Evolutionary conservation across 2,888 invertebrate genomes (phyloP).

Genomic region (Podabrus alpinus): DNA sequence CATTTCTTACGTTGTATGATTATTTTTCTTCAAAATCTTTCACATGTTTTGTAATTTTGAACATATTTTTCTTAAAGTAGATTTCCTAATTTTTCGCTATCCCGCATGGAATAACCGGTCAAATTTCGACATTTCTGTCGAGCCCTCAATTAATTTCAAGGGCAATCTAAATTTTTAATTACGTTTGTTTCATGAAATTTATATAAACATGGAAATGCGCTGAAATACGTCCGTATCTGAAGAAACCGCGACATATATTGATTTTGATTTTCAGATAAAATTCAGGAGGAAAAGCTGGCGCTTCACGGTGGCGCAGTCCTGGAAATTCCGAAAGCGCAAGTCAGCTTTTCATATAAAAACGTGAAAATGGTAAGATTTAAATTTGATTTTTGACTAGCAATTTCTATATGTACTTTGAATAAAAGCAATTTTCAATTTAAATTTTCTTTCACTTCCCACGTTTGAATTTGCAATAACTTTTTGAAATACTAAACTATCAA

Average conservation of each 20-base stretch:
- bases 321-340: slow-evolving; percentile 21
- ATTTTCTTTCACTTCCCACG: neutral
- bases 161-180: neutral
- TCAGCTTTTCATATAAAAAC: slow-evolving; percentile 18
- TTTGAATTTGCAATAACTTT: neutral
- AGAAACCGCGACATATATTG: slow-evolving; percentile 47
- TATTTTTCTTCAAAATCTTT: neutral
- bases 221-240: slow-evolving; percentile 38
- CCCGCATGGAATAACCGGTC: neutral
- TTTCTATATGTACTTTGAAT: neutral
- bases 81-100: neutral
- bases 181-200: slow-evolving; percentile 9
- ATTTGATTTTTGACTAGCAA: neutral
- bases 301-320: slow-evolving; percentile 25
- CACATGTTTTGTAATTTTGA: slow-evolving; percentile 17
- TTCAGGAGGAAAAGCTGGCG: slow-evolving; percentile 33
- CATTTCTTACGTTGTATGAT: slow-evolving; percentile 61
- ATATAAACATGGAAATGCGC: slow-evolving; percentile 18
- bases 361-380: slow-evolving; percentile 2
- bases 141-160: neutral
- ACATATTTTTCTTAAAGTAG: neutral
- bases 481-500: neutral
- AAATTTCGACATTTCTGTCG: neutral
- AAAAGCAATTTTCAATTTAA: neutral
- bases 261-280: slow-evolving; percentile 48